Conservation (phyloP, 2,888 invertebrate species). For the Mythimna impura region DNA sequence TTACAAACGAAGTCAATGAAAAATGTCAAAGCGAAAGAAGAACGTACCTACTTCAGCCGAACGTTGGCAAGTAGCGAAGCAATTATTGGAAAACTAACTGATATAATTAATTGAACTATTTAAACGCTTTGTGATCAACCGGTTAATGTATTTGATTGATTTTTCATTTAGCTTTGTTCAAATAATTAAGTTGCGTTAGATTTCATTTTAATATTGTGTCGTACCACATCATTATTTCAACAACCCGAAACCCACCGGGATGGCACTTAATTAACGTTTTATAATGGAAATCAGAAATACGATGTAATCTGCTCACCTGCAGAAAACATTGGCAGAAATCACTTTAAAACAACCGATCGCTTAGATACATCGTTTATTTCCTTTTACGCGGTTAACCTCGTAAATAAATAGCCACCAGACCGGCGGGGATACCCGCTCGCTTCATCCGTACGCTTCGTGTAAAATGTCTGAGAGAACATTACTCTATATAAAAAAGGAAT, state of each 20-base stretch:
- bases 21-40: conserved; percentile 65
- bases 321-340: conserved; percentile 6
- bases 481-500: conserved; percentile 40
- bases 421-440: conserved; percentile 11
- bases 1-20: conserved; percentile 65
- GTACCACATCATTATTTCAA: not conserved
- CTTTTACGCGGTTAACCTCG: conserved; percentile 23
- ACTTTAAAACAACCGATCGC: conserved; percentile 30
- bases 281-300: conserved; percentile 5
- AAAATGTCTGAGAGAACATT: conserved; percentile 35
- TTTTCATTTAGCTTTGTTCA: conserved; percentile 55
- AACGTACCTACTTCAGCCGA: conserved; percentile 60
- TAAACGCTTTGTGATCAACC: conserved; percentile 66
- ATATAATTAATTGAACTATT: conserved; percentile 78
- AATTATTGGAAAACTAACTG: conserved; percentile 81
- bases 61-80: conserved; percentile 72
- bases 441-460: conserved; percentile 6
- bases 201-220: not conserved
- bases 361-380: conserved; percentile 36
- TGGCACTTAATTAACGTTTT: conserved; percentile 1
- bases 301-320: not conserved
- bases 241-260: not conserved
- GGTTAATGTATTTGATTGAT: conserved; percentile 58
- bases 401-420: conserved; percentile 43
- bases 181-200: conserved; percentile 42